phyloP scores from a whole-genome alignment of 2,888 invertebrate species.

The Apamea sordens region DNA sequence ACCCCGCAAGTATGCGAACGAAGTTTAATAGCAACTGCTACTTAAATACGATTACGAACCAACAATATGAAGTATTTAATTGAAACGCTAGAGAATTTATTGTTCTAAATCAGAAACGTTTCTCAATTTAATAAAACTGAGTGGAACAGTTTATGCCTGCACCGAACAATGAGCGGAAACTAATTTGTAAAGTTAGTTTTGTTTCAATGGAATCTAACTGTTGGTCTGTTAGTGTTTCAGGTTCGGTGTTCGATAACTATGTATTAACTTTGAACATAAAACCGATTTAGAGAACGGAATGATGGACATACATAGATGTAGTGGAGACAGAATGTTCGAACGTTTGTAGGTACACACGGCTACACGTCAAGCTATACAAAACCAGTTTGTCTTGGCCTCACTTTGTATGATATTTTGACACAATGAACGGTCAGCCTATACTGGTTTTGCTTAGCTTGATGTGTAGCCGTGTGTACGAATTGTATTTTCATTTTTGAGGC shows the following conservation, averaged over 20 bases:
- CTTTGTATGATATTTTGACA: too few relatives aligned
- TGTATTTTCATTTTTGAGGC: background rate
- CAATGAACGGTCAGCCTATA: too few relatives aligned
- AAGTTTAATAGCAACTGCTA: slow-evolving; percentile 4
- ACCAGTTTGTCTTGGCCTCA: too few relatives aligned
- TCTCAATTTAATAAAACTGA: slow-evolving; percentile 50
- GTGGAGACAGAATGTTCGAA: background rate
- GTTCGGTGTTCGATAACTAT: slow-evolving; percentile 49
- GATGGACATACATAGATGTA: background rate
- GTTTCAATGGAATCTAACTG: slow-evolving; percentile 51
- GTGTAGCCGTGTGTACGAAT: too few relatives aligned
- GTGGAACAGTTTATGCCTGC: slow-evolving; percentile 37
- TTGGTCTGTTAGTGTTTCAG: slow-evolving; percentile 41
- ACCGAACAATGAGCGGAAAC: slow-evolving; percentile 57
- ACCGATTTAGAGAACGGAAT: slow-evolving; percentile 1
- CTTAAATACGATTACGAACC: slow-evolving; percentile 1
- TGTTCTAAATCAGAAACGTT: slow-evolving; percentile 45
- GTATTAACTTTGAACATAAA: slow-evolving; percentile 54
- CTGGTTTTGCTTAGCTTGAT: too few relatives aligned
- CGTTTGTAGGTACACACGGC: background rate
- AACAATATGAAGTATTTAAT: slow-evolving; percentile 34
- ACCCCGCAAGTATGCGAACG: background rate
- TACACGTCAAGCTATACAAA: too few relatives aligned
- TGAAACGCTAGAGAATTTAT: slow-evolving; percentile 29
- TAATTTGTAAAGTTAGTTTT: slow-evolving; percentile 58